Evolutionary conservation across 2,113 vertebrate genomes (phyloP).

Genomic region (Brachyhypopomus occidentalis): DNA sequence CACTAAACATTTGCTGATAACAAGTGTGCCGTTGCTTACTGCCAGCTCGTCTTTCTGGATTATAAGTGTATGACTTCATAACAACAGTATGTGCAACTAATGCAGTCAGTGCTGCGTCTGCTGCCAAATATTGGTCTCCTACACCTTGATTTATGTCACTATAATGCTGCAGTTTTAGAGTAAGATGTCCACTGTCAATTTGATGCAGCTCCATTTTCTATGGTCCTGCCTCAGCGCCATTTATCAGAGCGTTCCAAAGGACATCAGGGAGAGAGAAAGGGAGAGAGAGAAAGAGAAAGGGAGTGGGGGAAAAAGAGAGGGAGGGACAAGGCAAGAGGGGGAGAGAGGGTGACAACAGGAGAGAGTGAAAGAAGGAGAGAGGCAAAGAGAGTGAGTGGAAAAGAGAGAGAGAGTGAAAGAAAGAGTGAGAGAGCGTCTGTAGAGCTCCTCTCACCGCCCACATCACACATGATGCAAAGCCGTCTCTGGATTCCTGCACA

Average conservation of each 20-base stretch:
- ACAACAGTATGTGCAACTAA: conserved; percentile 21
- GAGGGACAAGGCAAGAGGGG: neutral
- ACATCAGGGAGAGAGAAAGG: conserved; percentile 39
- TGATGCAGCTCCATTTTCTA: conserved; percentile 56
- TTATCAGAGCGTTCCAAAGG: conserved; percentile 50
- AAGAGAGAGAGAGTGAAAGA: neutral
- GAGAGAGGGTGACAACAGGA: neutral
- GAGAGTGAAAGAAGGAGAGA: neutral
- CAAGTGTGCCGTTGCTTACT: neutral
- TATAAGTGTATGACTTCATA: conserved; percentile 3
- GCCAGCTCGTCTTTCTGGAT: neutral
- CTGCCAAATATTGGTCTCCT: conserved; percentile 3
- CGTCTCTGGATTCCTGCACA: conserved; percentile 47
- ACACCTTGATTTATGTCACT: conserved; percentile 11
- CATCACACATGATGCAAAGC: conserved; percentile 65
- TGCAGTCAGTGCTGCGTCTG: neutral
- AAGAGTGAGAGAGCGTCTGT: conserved; percentile 42
- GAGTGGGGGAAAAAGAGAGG: neutral
- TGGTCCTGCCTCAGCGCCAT: conserved; percentile 57
- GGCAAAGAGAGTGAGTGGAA: neutral
- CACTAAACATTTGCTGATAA: neutral
- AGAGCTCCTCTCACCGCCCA: conserved; percentile 58
- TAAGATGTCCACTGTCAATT: conserved; percentile 25
- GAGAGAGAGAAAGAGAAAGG: conserved; percentile 54
- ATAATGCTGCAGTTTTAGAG: neutral